Conservation (phyloP, 2,888 invertebrate genomes). For the Agriopis leucophaearia region DNA sequence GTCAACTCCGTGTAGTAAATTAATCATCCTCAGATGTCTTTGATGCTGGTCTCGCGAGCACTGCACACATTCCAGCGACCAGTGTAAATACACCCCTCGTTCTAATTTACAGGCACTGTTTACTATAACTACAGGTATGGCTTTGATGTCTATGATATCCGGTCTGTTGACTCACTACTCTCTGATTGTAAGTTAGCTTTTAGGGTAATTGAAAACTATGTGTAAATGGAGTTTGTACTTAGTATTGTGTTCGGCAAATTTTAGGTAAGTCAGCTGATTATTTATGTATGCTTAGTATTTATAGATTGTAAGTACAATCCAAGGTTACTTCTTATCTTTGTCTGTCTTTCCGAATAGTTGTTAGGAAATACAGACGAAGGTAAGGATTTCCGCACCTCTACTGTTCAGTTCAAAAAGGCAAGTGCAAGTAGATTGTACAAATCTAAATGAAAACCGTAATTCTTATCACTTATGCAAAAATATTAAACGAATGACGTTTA, state of each 20-base stretch:
- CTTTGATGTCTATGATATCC: conserved; percentile 20
- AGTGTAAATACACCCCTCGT: conserved; percentile 21
- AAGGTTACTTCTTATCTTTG: no score
- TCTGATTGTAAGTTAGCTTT: conserved; percentile 11
- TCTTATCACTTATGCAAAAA: no score
- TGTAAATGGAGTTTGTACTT: not conserved
- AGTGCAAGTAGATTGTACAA: no score
- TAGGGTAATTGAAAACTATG: conserved; percentile 16
- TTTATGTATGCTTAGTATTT: not conserved
- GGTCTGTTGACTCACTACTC: conserved; percentile 1
- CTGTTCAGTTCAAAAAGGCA: no score
- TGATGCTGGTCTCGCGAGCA: conserved; percentile 22
- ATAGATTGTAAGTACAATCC: no score
- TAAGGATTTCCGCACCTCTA: no score
- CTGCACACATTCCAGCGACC: conserved; percentile 15
- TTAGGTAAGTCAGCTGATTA: not conserved
- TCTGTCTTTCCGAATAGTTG: no score
- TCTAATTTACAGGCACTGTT: conserved; percentile 26
- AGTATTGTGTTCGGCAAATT: not conserved
- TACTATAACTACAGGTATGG: conserved; percentile 13
- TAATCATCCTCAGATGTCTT: conserved; percentile 15
- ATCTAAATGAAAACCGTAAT: no score
- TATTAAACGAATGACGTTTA: no score
- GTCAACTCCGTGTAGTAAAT: conserved; percentile 15
- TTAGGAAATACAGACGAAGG: no score